These are phyloP conservation scores for Emydoidea blandingii DNA, from an alignment of 2,797 vertebrate species.

Conservation along the genomic window DNA sequence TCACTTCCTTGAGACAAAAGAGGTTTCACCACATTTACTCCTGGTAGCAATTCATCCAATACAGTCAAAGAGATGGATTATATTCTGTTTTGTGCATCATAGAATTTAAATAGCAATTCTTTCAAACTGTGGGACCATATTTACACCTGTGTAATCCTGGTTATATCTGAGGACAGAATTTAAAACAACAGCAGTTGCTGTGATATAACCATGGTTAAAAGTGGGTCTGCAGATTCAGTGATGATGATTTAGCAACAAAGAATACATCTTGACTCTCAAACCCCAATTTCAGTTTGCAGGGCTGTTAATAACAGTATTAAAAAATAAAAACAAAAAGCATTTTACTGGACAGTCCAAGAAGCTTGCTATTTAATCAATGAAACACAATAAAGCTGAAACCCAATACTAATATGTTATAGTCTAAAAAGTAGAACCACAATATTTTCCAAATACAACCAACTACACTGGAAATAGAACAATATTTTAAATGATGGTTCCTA, in stretches of 20 bases:
- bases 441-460: background rate
- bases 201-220: background rate
- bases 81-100: background rate
- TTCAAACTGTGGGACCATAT: background rate
- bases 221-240: rapidly evolving
- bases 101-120: background rate
- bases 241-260: background rate
- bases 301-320: background rate
- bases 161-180: background rate
- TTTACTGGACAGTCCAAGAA: background rate
- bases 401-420: background rate
- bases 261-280: background rate
- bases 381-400: background rate
- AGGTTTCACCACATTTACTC: background rate
- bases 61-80: background rate
- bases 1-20: background rate
- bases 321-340: background rate
- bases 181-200: background rate
- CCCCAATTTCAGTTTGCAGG: background rate
- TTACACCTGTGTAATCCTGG: background rate
- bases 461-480: background rate
- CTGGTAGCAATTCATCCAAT: background rate
- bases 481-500: background rate
- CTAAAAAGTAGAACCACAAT: background rate
- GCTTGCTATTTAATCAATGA: background rate